Evolutionary conservation across 2,888 invertebrate species (phyloP).

Genomic region (Boloria selene): DNA sequence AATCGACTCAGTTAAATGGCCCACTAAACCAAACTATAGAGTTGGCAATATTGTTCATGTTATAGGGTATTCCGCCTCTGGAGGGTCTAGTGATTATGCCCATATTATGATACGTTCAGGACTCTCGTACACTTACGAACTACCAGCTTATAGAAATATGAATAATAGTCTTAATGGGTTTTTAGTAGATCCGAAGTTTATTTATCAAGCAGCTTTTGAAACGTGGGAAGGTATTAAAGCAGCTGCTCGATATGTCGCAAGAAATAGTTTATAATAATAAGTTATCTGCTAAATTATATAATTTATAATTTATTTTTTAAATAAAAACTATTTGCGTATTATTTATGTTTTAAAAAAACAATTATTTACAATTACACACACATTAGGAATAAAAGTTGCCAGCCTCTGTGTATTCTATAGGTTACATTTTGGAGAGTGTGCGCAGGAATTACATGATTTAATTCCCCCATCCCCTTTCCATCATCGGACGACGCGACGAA

Average conservation of each 20-base stretch:
- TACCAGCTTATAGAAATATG: constrained; percentile 78
- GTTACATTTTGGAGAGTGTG: too few relatives aligned
- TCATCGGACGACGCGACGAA: too few relatives aligned
- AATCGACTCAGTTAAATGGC: constrained; percentile 57
- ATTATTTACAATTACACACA: too few relatives aligned
- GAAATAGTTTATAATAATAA: background rate
- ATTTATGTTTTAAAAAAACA: too few relatives aligned
- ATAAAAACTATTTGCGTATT: too few relatives aligned
- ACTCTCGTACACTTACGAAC: constrained; percentile 84
- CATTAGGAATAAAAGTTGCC: too few relatives aligned
- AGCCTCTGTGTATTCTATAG: too few relatives aligned
- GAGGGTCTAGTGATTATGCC: constrained; percentile 86
- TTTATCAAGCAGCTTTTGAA: constrained; percentile 81
- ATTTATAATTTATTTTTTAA: too few relatives aligned
- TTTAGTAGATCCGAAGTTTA: constrained; percentile 62
- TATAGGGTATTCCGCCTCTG: constrained; percentile 79
- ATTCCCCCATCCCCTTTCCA: too few relatives aligned
- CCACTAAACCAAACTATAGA: constrained; percentile 66
- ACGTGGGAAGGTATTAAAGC: constrained; percentile 83
- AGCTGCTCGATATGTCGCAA: constrained; percentile 65
- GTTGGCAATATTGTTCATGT: constrained; percentile 78
- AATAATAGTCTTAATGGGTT: constrained; percentile 18
- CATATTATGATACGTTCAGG: constrained; percentile 76
- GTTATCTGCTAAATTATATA: too few relatives aligned
- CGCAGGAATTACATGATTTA: too few relatives aligned